Base-by-base conservation (phyloP, 2,797 vertebrate species). In the Pitangus sulphuratus region DNA sequence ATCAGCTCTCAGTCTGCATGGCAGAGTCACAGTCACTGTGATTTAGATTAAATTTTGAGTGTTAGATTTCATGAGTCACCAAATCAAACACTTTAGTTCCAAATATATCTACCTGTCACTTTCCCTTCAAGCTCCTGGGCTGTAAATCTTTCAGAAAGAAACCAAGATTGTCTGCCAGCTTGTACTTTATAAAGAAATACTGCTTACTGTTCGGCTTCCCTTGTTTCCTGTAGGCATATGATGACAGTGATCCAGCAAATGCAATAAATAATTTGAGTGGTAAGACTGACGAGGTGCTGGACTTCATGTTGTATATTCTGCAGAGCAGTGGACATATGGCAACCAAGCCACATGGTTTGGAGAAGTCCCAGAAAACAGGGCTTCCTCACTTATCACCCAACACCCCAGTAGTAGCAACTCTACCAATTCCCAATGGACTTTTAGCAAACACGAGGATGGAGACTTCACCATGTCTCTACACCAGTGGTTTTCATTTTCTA, bases 41-140 rank as follows among this genome's bases (percentile, higher is more conserved):
- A 90, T 66, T 35, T 90, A 56, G 62, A 70, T 64, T 81, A 57
- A 65, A 51, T 75, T 79, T 68, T 64, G 45, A 87, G 48, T 60
- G 53, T 61, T 90, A 65, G n/a, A 84, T 93, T 94, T 87, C 28
- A 78, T 89, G 88, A 91, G 87, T 93, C 77, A 94, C 61, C 15
- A 16, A 95, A 96, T 85, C 81, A 92, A 94, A 92, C 44, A 61
- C 79, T 80, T 93, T 28, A 24, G 75, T 83, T 95, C 87, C 84
- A 94, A 95, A 93, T 80, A 89, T 76, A 94, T 68, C 64, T 77
- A 85, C 75, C 72, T 91, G 72, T 57, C 84, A 87, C 57, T 87
- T 91, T 81, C 50, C 62, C 61, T 76, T 92, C 68, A 84, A 87
- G 65, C 28, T 75, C 50, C 75, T 50, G 25, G 45, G 53, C 65